Evolutionary conservation across 2,113 vertebrate genomes (phyloP).

Genomic region (Podiceps cristatus): DNA sequence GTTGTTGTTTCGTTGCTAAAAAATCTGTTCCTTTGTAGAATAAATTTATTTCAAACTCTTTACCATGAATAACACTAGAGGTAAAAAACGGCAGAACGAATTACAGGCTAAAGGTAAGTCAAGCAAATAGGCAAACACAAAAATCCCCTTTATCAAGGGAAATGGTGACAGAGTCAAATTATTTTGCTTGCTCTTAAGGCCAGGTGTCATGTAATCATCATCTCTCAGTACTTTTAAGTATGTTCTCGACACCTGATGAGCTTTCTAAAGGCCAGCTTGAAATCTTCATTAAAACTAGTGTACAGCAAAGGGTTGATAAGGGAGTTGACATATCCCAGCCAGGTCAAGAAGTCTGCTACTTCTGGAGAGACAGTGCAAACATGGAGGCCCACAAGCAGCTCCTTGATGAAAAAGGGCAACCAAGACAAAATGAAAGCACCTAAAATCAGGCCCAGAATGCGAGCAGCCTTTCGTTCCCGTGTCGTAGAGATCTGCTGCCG

Average conservation of each 20-base stretch:
- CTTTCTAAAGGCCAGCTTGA: conserved; percentile 90
- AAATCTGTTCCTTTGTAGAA: conserved; percentile 38
- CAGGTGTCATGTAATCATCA: not conserved
- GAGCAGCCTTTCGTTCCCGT: conserved; percentile 87
- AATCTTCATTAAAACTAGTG: conserved; percentile 93
- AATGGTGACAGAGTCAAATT: not conserved
- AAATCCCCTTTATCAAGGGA: conserved; percentile 11
- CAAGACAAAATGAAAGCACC: conserved; percentile 91
- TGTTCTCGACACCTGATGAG: conserved; percentile 85
- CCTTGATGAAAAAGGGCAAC: conserved; percentile 93
- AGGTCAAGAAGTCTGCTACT: conserved; percentile 87
- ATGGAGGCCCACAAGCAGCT: conserved; percentile 85
- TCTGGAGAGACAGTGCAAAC: conserved; percentile 79
- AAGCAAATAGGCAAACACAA: conserved; percentile 51
- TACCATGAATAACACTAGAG: conserved; percentile 60
- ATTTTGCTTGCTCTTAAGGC: conserved; percentile 63
- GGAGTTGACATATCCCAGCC: conserved; percentile 93
- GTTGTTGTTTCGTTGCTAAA: conserved; percentile 26
- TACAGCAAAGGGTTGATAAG: conserved; percentile 91
- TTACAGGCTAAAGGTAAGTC: conserved; percentile 61
- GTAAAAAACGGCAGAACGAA: conserved; percentile 72
- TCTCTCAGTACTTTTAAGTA: conserved; percentile 48
- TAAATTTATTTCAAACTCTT: conserved; percentile 73
- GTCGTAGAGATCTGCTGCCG: conserved; percentile 86
- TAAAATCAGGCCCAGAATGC: conserved; percentile 88